Base-by-base conservation (phyloP, 2,113 vertebrate species). In the Sus scrofa region DNA sequence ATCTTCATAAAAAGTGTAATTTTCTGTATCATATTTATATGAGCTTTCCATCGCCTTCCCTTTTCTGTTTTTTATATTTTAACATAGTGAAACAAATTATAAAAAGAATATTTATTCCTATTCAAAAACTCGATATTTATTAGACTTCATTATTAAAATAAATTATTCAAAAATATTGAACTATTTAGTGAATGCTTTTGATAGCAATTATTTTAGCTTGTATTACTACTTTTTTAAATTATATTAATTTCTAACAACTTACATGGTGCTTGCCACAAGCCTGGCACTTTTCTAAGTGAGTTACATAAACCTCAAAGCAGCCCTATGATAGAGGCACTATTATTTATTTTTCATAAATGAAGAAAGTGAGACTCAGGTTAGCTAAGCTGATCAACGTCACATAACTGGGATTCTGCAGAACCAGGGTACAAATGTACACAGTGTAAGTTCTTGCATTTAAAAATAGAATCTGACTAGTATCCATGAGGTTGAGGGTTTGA, bases 1-100 rank as follows among this genome's bases (percentile, higher is more conserved):
- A 96, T 88, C 89, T 92, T 74, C 87, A 63, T 82, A 87, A 92
- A 97, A 96, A 32, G 89, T 89, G 27, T 78, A 73, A 97, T 96
- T 97, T 95, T 60, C 88, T 71, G n/a, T 26, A 81, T 74, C 74
- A 32, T 86, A 94, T 89, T 86, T 94, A 74, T 95, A 22, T 16
- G 73, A 85, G 62, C 2, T 86, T 84, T 34, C 50, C 16, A 88
- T 79, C 39, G 39, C 79, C 60, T 96, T 92, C 70, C 71, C 65
- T 58, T 91, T 78, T 68, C 63, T 82, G 68, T 90, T 91, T 78
- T 37, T 83, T 56, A 20, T 79, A 83, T 86, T 84, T 91, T 74
- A 7, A 94, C 85, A 91, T 74, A 37, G 7, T 79, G 14, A 78
- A 88, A 70, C 14, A 65, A 78, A n/a, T 85, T 93, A 78, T 70